These are phyloP conservation scores for Microchirus variegatus DNA, from an alignment of 2,797 vertebrate species.

Conservation along the genomic window DNA sequence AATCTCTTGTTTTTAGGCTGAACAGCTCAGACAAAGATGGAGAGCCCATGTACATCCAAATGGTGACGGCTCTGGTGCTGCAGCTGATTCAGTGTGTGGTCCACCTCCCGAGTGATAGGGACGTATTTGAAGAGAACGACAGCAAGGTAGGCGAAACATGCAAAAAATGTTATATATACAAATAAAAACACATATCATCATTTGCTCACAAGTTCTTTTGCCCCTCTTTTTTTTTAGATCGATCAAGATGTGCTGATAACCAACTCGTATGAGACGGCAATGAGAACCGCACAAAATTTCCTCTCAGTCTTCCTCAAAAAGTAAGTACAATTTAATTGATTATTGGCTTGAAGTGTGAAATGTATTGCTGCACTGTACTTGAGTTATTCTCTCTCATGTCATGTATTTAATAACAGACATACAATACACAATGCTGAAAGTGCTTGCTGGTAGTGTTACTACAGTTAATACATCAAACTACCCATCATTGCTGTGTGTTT, in stretches of 20 bases:
- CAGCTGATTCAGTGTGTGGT: slow-evolving; percentile 98
- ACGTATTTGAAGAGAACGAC: slow-evolving; percentile 88
- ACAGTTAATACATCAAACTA: too few relatives aligned
- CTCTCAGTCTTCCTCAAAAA: slow-evolving; percentile 98
- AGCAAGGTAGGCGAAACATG: slow-evolving; percentile 82
- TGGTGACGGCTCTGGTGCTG: slow-evolving; percentile 96
- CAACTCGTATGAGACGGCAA: slow-evolving; percentile 97
- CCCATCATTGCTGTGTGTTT: not conserved
- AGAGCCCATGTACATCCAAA: slow-evolving; percentile 96
- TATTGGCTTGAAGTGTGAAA: too few relatives aligned
- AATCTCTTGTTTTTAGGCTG: slow-evolving; percentile 78
- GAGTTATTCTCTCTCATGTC: not conserved
- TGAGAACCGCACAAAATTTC: slow-evolving; percentile 98
- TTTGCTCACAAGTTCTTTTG: slow-evolving; percentile 1
- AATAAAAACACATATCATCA: not conserved
- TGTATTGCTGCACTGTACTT: too few relatives aligned
- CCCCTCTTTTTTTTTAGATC: slow-evolving; percentile 76
- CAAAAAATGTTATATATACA: not conserved
- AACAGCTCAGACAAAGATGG: slow-evolving; percentile 97
- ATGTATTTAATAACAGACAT: not conserved
- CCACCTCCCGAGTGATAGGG: slow-evolving; percentile 91
- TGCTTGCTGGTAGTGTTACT: too few relatives aligned
- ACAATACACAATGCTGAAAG: not conserved
- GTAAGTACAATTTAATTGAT: slow-evolving; percentile 73
- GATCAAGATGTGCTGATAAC: slow-evolving; percentile 97